Base-by-base conservation (phyloP, 2,113 vertebrate species). In the Pangasianodon gigas region DNA sequence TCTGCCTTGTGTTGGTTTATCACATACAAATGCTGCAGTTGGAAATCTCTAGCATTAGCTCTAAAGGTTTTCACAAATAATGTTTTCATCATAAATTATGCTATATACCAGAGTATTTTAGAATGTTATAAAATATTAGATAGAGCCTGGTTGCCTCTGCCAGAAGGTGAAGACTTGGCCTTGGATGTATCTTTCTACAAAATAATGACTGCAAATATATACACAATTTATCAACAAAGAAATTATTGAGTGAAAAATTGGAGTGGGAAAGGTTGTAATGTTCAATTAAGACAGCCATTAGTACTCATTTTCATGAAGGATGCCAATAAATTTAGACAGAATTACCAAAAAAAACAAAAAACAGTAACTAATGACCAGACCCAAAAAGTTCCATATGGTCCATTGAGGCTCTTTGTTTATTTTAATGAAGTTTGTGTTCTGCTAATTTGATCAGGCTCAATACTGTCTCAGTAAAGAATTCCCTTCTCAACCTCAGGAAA, bases 341-440 rank as follows among this genome's bases (percentile, higher is more conserved):
- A 32, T n/a, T 32, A 26, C 24, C 29, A 13, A n/a, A n/a, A 67
- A 67, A 67, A 14, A 0, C 1, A 3, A n/a, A n/a, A 0, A 6
- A 60, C 19, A 24, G 21, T 67, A 32, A 69, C 13, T 32, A 32
- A 16, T 69, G n/a, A 69, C 29, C 65, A 32, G 29, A 85, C 19
- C 58, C 14, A 21, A 51, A 48, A 75, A 69, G 4, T 69, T 51
- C 46, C 51, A 86, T 54, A 74, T 26, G 14, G 84, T 48, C 4
- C 19, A 46, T 46, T 46, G 26, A 56, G 83, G 21, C 19, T 83
- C n/a, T 84, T 79, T 21, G 41, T 90, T 87, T 77, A 90, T 90
- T 79, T 88, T 7, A 62, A 26, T 26, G 58, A 32, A 69, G 3
- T n/a, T 69, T 69, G n/a, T 32, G 13, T 32, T 69, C n/a, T 32